These are phyloP conservation scores for Halichoeres trimaculatus DNA, from an alignment of 2,113 vertebrate species.

Conservation along the genomic window DNA sequence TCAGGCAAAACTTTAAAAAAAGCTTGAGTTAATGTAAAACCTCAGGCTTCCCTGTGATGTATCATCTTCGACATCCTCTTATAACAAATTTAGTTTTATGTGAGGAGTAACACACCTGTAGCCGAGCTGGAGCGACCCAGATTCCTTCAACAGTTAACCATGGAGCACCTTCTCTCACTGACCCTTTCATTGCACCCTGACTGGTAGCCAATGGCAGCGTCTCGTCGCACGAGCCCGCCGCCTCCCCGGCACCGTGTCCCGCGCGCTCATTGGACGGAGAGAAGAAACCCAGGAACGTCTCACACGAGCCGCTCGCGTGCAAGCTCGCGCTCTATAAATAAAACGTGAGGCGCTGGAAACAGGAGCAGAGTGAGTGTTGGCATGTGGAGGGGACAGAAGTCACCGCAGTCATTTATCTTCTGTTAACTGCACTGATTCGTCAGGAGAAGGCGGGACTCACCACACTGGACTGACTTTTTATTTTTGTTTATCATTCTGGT, in stretches of 20 bases:
- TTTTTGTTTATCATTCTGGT: background rate
- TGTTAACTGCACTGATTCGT: constrained; percentile 6
- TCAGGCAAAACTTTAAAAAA: too few relatives aligned
- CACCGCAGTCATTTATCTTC: constrained; percentile 22
- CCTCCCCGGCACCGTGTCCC: constrained; percentile 80
- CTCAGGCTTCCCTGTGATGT: too few relatives aligned
- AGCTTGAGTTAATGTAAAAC: too few relatives aligned
- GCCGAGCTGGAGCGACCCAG: background rate
- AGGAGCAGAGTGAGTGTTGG: constrained; percentile 26
- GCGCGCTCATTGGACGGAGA: constrained; percentile 86
- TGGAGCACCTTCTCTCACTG: background rate
- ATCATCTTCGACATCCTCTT: too few relatives aligned
- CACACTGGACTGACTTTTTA: background rate
- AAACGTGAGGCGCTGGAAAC: constrained; percentile 61
- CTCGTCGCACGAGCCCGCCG: constrained; percentile 82
- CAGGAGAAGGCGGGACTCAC: constrained; percentile 33
- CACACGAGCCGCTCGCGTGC: constrained; percentile 94
- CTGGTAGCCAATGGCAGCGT: constrained; percentile 85
- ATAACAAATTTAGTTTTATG: background rate
- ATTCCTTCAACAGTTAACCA: background rate
- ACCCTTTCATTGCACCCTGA: constrained; percentile 38
- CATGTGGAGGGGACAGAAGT: constrained; percentile 1
- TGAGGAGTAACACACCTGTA: background rate
- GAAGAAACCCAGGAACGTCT: constrained; percentile 85
- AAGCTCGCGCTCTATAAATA: constrained; percentile 86